phyloP scores from a whole-genome alignment of 2,888 invertebrate genomes.

The Plagodis dolabraria region DNA sequence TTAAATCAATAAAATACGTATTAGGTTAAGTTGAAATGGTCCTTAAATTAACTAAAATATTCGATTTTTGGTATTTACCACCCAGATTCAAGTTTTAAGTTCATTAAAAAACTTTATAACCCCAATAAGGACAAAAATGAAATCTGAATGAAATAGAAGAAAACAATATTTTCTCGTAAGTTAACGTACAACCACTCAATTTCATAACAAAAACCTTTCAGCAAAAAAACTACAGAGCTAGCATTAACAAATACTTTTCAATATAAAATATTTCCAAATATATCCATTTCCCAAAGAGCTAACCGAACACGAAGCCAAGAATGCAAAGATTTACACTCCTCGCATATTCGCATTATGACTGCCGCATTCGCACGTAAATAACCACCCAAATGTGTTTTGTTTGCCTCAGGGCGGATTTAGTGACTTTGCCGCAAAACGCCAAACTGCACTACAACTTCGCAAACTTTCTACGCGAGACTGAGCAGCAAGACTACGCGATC shows the following conservation, averaged over 20 bases:
- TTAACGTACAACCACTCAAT: no score
- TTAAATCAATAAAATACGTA: no score
- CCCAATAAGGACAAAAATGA: no score
- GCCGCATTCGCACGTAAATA: constrained; percentile 59
- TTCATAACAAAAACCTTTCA: background rate
- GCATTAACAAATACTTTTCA: background rate
- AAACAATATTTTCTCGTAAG: no score
- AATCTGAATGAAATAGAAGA: no score
- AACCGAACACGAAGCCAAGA: constrained; percentile 11
- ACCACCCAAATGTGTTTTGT: constrained; percentile 70
- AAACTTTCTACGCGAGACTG: constrained; percentile 92
- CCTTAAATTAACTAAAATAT: no score
- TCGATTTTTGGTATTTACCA: background rate
- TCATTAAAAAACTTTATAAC: no score
- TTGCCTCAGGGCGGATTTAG: constrained; percentile 90
- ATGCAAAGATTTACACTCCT: constrained; percentile 50
- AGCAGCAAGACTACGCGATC: constrained; percentile 89
- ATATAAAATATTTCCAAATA: constrained; percentile 10
- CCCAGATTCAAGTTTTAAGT: no score
- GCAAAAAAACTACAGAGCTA: no score
- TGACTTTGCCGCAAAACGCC: constrained; percentile 93
- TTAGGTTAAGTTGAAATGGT: no score
- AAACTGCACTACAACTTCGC: constrained; percentile 97
- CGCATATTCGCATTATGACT: constrained; percentile 52
- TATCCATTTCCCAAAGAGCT: constrained; percentile 18